phyloP scores from a whole-genome alignment of 2,113 vertebrate genomes.

The Recurvirostra avosetta region DNA sequence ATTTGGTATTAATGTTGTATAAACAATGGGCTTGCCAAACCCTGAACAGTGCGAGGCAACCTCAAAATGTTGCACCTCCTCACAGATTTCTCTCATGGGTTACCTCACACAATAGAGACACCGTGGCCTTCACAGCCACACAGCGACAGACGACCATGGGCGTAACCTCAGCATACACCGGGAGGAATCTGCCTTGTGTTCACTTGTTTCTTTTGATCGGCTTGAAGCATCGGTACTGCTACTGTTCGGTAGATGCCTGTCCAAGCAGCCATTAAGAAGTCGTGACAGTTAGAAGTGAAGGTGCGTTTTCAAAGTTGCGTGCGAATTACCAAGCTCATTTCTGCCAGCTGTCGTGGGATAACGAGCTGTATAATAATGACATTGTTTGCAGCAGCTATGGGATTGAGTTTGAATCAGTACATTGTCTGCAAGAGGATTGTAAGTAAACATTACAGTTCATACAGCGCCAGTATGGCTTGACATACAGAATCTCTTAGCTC shows the following conservation, averaged over 20 bases:
- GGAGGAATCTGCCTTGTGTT: neutral
- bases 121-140: neutral
- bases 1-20: neutral
- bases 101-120: neutral
- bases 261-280: neutral
- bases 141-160: neutral
- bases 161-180: neutral
- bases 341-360: neutral
- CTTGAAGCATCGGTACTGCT: neutral
- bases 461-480: neutral
- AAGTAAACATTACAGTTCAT: neutral
- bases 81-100: neutral
- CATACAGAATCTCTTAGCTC: neutral
- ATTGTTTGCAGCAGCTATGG: neutral
- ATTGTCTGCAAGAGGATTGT: neutral
- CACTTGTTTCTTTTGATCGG: neutral
- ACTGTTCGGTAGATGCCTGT: neutral
- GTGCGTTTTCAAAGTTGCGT: neutral
- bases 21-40: constrained; percentile 21
- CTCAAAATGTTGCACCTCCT: neutral
- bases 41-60: neutral
- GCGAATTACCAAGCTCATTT: neutral
- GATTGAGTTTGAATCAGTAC: neutral
- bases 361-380: neutral
- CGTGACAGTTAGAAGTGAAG: neutral